Percentiles rank a stretch among this genome's conserved stretches.
phyloP scores from a whole-genome alignment of 2,797 vertebrate species.

The Labeo calbasu region DNA sequence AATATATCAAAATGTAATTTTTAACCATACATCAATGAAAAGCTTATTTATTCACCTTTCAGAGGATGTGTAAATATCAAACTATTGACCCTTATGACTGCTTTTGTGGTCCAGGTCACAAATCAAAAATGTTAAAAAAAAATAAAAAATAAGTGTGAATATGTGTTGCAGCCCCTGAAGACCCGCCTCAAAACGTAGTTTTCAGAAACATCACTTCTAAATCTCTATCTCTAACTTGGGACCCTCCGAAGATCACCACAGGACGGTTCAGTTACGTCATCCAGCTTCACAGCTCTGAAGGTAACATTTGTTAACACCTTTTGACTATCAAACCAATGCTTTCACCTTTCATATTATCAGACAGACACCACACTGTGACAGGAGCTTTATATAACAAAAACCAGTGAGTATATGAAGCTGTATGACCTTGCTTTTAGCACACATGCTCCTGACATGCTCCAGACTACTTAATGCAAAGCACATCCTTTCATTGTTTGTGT shows the following conservation, averaged over 20 bases:
- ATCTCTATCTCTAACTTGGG: conserved; percentile 86
- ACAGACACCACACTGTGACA: neutral
- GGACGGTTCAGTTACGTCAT: conserved; percentile 90
- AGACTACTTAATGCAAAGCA: neutral
- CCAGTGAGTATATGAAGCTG: neutral
- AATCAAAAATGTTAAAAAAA: neutral
- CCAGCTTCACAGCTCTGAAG: conserved; percentile 85
- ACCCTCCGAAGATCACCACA: conserved; percentile 84
- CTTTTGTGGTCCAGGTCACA: too few relatives aligned
- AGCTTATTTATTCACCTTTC: too few relatives aligned
- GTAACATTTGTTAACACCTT: conserved; percentile 70
- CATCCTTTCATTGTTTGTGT: neutral
- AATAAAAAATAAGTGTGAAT: neutral
- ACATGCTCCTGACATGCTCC: neutral
- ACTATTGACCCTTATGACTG: too few relatives aligned
- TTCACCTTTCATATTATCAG: neutral
- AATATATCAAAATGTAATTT: too few relatives aligned
- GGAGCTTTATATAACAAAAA: neutral
- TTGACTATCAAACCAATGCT: neutral
- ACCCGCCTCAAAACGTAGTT: conserved; percentile 85
- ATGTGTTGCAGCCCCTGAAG: conserved; percentile 88
- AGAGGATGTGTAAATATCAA: too few relatives aligned
- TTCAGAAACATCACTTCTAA: conserved; percentile 85
- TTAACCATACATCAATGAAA: too few relatives aligned
- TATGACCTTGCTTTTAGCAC: neutral